These are phyloP conservation scores for Cryptotis parvus DNA, from an alignment of 2,113 vertebrate genomes.

Conservation along the genomic window DNA sequence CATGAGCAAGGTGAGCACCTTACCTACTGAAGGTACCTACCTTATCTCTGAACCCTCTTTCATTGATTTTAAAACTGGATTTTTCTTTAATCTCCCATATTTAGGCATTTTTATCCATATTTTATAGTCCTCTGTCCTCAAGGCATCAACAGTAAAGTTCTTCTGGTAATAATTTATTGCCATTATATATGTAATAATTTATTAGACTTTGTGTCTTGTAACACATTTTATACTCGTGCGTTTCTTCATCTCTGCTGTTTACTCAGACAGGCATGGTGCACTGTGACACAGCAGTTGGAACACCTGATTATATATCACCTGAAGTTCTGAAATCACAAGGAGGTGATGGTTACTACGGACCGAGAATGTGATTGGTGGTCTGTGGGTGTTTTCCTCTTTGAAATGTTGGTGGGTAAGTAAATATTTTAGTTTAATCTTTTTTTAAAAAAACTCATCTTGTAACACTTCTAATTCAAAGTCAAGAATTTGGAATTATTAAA, in stretches of 20 bases:
- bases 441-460: not conserved
- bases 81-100: not conserved
- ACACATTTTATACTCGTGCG: not conserved
- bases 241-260: constrained; percentile 35
- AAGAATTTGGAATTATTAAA: constrained; percentile 48
- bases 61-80: not conserved
- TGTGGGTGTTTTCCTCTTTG: constrained; percentile 98
- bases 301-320: constrained; percentile 97
- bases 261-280: constrained; percentile 97
- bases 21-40: too few species aligned
- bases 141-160: not conserved
- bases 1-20: too few species aligned
- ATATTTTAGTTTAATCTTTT: constrained; percentile 30
- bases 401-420: constrained; percentile 98
- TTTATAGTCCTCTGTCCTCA: not conserved
- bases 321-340: constrained; percentile 98
- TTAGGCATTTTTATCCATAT: not conserved
- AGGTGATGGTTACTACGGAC: constrained; percentile 97
- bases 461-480: not conserved
- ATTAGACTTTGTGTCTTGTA: not conserved
- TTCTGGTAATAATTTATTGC: not conserved
- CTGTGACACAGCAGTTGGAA: constrained; percentile 97
- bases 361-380: constrained; percentile 99
- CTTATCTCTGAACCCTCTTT: not conserved
- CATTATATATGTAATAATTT: not conserved